A percentile compares a stretch with the other conserved stretches of the same genome.
Evolutionary conservation across 2,797 vertebrate genomes (phyloP).

Genomic region (Galago senegalensis): DNA sequence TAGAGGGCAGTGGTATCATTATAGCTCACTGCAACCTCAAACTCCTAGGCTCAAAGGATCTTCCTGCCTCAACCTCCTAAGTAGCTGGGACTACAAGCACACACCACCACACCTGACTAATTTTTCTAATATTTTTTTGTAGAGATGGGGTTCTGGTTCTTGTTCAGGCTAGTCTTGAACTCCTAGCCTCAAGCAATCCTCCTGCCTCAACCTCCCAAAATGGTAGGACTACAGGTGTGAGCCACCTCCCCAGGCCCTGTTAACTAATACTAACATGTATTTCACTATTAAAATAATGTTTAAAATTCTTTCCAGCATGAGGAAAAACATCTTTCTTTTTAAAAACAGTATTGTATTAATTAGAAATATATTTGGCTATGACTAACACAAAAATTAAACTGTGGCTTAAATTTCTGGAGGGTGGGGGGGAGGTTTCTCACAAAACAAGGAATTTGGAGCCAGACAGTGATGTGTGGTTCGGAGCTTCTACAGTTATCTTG

Average conservation of each 20-base stretch:
- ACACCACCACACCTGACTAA: no score
- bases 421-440: neutral
- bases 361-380: conserved; percentile 3
- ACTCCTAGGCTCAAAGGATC: neutral
- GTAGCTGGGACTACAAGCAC: no score
- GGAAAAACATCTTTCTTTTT: neutral
- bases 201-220: neutral
- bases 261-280: neutral
- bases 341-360: neutral
- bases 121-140: no score
- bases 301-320: conserved; percentile 38
- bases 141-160: no score
- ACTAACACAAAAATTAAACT: conserved; percentile 35
- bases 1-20: neutral
- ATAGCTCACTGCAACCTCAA: neutral
- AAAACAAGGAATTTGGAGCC: neutral
- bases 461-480: neutral
- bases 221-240: neutral
- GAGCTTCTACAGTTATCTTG: conserved; percentile 10
- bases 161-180: no score
- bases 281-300: conserved; percentile 59
- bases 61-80: no score
- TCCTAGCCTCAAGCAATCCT: neutral
- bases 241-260: neutral
- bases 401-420: neutral